Evolutionary conservation across 2,113 vertebrate genomes (phyloP), one percentile per base, ranked within the genome.

Genomic region (Stomatorhinus ivindoensis): DNA sequence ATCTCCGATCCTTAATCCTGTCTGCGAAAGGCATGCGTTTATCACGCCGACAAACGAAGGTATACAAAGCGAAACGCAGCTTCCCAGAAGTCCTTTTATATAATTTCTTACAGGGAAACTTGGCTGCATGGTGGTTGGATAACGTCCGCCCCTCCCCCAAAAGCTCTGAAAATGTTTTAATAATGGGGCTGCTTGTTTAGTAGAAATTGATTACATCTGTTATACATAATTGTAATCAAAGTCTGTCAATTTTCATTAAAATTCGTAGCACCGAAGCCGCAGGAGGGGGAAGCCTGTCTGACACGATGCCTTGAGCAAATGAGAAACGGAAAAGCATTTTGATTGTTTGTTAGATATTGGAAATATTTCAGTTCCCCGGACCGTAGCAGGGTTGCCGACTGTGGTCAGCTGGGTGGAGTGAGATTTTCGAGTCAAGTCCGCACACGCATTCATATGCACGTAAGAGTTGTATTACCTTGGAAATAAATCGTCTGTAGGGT

Each of bases 201-300:
- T 21, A 47, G 82, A 84, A 84, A 84, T 46, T 84, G 82, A 84
- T 84, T 10, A 47, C 82, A 44, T 84, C 82, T 76, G 69, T 76
- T 84, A 46, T 84, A 47, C 82, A 84, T 24, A 44, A 84, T 21
- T 84, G 82, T 24, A n/a, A 46, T 44, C 13, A 39, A 84, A 84
- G 44, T 46, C 17, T 15, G 80, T 46, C 80, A 46, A 8, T 44
- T 83, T 46, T 83, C 44, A 42, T 83, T 46, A 46, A 46, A 83
- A 44, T 44, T 13, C 10, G 65, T 35, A 47, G 80, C 76, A 19
- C 80, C 2, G 42, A 42, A 13, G 17, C 44, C 39, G 24, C 39
- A 84, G 82, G 82, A 47, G 44, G 82, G 82, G 42, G 76, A 42
- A n/a, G 9, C 8, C 15, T 15, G 80, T 7, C 17, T 83, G 35